Evolutionary conservation across 2,113 vertebrate genomes (phyloP).

Genomic region (Sphyrna mokarran): DNA sequence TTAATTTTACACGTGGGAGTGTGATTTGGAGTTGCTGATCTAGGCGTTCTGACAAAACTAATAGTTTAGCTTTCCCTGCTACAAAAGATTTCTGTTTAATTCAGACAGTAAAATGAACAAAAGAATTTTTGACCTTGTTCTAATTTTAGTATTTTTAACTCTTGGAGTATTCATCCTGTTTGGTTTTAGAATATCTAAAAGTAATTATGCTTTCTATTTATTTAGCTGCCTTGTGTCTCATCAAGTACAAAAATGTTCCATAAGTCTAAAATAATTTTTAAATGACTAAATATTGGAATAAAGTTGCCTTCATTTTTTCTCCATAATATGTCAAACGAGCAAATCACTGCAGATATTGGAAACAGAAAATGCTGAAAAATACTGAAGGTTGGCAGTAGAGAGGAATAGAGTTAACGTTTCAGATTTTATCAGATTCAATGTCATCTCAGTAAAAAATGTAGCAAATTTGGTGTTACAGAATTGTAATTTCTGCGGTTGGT

Average conservation of each 20-base stretch:
- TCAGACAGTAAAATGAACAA: not conserved
- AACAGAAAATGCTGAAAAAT: not conserved
- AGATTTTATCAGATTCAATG: not conserved
- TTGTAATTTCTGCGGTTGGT: not conserved
- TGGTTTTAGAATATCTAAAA: not conserved
- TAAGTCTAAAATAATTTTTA: not conserved
- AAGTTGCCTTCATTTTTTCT: not conserved
- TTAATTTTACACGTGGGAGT: not conserved
- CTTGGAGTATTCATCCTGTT: not conserved
- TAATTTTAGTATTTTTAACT: not conserved
- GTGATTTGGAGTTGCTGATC: not conserved
- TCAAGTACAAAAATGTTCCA: not conserved
- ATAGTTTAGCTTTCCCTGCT: not conserved
- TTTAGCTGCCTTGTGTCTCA: not conserved
- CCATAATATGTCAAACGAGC: not conserved
- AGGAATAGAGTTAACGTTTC: not conserved
- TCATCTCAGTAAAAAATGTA: not conserved
- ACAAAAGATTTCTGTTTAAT: not conserved
- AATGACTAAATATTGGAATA: not conserved
- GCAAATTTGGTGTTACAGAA: not conserved
- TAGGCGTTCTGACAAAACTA: slow-evolving; percentile 2
- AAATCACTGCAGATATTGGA: not conserved
- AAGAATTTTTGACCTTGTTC: not conserved
- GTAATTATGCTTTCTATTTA: not conserved
- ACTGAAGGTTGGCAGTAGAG: not conserved